Evolutionary conservation across 2,113 vertebrate genomes (phyloP).

Genomic region (Alexandromys fortis): DNA sequence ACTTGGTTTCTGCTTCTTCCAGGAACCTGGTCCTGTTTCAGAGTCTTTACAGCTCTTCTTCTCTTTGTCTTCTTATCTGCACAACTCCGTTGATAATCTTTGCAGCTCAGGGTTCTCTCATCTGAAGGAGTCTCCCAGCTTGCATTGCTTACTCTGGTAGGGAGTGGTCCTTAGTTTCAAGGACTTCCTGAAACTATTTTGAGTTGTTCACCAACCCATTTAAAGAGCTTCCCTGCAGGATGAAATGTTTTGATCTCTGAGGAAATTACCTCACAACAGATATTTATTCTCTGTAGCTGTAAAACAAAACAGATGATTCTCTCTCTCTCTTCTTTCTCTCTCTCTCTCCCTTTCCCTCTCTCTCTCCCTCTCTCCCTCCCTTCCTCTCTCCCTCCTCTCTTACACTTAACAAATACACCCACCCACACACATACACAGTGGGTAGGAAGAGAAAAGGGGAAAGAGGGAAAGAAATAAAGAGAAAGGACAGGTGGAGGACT

Average conservation of each 20-base stretch:
- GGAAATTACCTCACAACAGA: not conserved
- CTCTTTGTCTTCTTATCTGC: not conserved
- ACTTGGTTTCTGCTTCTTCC: not conserved
- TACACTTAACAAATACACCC: not conserved
- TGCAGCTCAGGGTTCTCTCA: not conserved
- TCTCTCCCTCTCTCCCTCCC: fast-evolving
- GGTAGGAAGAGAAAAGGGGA: fast-evolving
- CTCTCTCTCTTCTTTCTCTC: too few species aligned
- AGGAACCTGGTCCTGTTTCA: too few species aligned
- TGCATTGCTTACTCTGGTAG: not conserved
- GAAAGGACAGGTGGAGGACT: not conserved
- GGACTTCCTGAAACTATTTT: not conserved
- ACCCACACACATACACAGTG: not conserved
- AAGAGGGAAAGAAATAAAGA: not conserved
- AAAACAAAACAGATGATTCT: not conserved
- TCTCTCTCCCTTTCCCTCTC: too few species aligned
- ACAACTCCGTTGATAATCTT: not conserved
- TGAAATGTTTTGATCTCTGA: not conserved
- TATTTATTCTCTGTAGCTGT: not conserved
- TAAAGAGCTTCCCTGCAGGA: not conserved
- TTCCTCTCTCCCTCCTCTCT: too few species aligned
- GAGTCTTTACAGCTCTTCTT: not conserved
- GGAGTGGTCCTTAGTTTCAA: not conserved
- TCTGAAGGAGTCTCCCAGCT: too few species aligned
- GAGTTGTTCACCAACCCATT: not conserved